These are phyloP conservation scores for Coregonus clupeaformis DNA, from an alignment of 2,113 vertebrate genomes.

Conservation along the genomic window DNA sequence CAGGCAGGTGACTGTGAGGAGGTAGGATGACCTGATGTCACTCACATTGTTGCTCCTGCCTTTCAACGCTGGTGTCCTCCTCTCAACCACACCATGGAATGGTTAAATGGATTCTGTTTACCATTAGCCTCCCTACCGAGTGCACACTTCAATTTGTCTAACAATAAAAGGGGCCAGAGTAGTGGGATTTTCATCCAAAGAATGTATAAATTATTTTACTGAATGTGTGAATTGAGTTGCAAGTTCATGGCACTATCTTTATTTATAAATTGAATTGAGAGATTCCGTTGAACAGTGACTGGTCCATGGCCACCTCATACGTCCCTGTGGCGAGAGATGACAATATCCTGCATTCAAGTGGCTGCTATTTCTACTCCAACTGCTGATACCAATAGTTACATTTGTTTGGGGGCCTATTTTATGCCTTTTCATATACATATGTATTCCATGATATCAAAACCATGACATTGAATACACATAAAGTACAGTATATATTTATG, in stretches of 20 bases:
- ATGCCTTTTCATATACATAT: no score
- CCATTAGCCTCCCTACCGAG: conserved; percentile 79
- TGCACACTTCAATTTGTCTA: conserved; percentile 93
- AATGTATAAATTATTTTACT: conserved; percentile 96
- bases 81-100: conserved; percentile 86
- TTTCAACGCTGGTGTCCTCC: conserved; percentile 85
- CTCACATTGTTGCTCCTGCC: conserved; percentile 90
- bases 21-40: conserved; percentile 92
- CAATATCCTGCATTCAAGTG: conserved; percentile 8
- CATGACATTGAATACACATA: no score
- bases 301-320: not conserved
- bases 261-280: conserved; percentile 73
- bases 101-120: conserved; percentile 94
- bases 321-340: conserved; percentile 14
- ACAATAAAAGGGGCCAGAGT: conserved; percentile 90
- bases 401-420: not conserved
- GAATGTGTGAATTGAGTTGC: conserved; percentile 83
- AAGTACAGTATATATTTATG: no score
- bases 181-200: conserved; percentile 80
- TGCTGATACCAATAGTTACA: not conserved
- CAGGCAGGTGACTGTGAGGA: conserved; percentile 91
- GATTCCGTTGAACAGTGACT: conserved; percentile 49
- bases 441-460: no score
- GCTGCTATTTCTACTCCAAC: not conserved
- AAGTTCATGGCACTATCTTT: conserved; percentile 70